phyloP scores from a whole-genome alignment of 2,888 invertebrate genomes.

The Furcula furcula region DNA sequence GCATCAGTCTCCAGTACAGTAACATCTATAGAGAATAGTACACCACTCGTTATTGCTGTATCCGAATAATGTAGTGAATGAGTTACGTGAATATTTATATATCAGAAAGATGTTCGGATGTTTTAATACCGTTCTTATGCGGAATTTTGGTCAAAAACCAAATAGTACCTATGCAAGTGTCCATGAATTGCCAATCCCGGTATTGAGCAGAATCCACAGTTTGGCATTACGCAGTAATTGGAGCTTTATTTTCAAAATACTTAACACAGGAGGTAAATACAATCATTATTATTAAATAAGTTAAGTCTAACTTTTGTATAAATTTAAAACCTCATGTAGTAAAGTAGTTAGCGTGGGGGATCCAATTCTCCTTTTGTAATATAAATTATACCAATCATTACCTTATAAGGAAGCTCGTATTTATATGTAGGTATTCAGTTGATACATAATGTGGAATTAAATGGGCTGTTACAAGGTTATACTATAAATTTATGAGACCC shows the following conservation, averaged over 20 bases:
- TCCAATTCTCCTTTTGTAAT: constrained; percentile 33
- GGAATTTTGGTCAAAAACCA: background rate
- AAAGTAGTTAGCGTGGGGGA: constrained; percentile 44
- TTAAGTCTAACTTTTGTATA: constrained; percentile 12
- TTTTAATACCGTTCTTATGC: background rate
- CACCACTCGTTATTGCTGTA: background rate
- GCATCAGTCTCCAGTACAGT: background rate
- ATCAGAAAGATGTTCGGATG: background rate
- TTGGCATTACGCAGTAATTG: background rate
- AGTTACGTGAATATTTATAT: background rate
- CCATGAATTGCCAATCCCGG: background rate
- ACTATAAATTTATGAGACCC: background rate
- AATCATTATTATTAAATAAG: no score
- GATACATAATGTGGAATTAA: no score
- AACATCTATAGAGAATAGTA: background rate
- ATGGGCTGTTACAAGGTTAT: background rate
- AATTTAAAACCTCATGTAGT: constrained; percentile 20
- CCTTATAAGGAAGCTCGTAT: constrained; percentile 48
- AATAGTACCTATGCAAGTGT: background rate
- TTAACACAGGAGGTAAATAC: background rate
- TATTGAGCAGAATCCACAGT: background rate
- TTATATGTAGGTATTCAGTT: no score
- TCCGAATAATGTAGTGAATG: background rate
- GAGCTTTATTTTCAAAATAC: background rate
- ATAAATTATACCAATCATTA: constrained; percentile 33